phyloP scores from a whole-genome alignment of 2,888 invertebrate species.

The Pandemis heparana region DNA sequence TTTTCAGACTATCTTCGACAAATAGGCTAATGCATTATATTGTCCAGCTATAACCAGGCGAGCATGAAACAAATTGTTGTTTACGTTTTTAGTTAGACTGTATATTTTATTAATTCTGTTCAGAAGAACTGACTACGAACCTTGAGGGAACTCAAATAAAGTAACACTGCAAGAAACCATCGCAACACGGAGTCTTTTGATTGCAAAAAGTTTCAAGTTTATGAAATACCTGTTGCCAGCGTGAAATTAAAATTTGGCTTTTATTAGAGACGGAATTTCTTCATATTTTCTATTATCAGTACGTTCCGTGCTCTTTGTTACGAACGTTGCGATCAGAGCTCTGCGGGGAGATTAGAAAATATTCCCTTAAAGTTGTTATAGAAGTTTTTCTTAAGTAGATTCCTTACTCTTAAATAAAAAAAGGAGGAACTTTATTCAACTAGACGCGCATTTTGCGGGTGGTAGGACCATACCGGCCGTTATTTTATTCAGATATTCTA shows the following conservation, averaged over 20 bases:
- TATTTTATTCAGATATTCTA: no score
- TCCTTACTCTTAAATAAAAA: no score
- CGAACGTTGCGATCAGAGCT: background rate
- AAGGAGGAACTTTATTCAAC: no score
- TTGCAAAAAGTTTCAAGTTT: conserved; percentile 15
- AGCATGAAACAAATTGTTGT: no score
- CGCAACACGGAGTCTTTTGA: background rate
- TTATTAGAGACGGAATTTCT: conserved; percentile 16
- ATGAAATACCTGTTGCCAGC: conserved; percentile 11
- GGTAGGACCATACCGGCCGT: no score
- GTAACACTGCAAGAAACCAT: background rate
- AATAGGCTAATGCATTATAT: no score
- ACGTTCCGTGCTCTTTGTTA: background rate
- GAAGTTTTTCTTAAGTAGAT: no score
- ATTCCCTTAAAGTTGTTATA: background rate
- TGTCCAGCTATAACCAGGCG: no score
- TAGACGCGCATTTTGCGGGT: no score
- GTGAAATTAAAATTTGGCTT: conserved; percentile 22
- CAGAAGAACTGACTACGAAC: background rate
- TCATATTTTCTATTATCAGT: conserved; percentile 1
- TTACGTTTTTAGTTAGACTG: no score
- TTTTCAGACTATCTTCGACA: no score
- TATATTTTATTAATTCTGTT: no score
- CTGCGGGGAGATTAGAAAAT: background rate
- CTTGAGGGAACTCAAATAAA: background rate